Percentiles rank a stretch among this genome's conserved stretches.
Evolutionary conservation across 1,140 invertebrate genomes (phyloP).

Genomic region (Heterodera schachtii): DNA sequence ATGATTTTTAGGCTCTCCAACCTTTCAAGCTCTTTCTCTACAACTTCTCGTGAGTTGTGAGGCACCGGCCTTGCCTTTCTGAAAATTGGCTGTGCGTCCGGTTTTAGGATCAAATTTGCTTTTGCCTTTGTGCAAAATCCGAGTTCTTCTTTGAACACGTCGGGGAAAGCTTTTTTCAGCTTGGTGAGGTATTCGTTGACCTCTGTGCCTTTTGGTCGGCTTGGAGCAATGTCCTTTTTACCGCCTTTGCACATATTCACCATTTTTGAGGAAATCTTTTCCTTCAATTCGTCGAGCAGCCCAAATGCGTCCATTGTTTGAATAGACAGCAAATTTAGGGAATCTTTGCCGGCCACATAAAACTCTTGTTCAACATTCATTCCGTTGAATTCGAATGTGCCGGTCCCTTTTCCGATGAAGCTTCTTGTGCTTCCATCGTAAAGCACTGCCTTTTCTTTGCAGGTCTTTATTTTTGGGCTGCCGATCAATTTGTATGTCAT

Average conservation of each 20-base stretch:
- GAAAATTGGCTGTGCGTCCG: constrained; percentile 34
- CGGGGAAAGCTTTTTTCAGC: constrained; percentile 26
- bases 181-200: not conserved
- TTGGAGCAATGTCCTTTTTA: not conserved
- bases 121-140: constrained; percentile 34
- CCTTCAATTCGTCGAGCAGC: constrained; percentile 1
- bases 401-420: constrained; percentile 6
- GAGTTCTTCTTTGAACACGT: constrained; percentile 27
- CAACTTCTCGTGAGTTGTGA: constrained; percentile 40
- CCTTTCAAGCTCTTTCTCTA: constrained; percentile 59
- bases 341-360: not conserved
- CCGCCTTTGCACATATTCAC: constrained; percentile 8
- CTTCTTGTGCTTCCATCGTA: not conserved
- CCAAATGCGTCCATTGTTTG: constrained; percentile 9
- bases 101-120: constrained; percentile 40
- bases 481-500: not conserved
- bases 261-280: not conserved
- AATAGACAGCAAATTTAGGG: not conserved
- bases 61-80: constrained; percentile 55
- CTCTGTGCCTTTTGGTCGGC: not conserved
- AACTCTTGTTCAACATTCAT: not conserved
- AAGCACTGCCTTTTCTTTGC: constrained; percentile 7
- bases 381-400: constrained; percentile 8
- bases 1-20: constrained; percentile 49
- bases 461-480: not conserved